These are phyloP conservation scores for Misgurnus mizolepis DNA, from an alignment of 2,113 vertebrate genomes.

Conservation along the genomic window DNA sequence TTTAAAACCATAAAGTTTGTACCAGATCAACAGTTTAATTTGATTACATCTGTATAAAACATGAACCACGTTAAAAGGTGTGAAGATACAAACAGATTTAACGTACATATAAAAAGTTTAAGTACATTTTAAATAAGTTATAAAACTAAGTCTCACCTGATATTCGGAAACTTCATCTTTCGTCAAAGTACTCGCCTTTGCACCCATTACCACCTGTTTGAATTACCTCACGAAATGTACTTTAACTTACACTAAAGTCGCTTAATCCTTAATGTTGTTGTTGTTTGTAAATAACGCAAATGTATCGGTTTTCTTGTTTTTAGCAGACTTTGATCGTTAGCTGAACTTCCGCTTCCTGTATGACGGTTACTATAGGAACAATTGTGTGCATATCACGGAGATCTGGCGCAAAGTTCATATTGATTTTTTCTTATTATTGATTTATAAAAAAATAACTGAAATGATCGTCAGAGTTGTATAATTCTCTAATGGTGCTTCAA, in stretches of 20 bases:
- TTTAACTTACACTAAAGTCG: neutral
- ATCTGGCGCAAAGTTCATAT: neutral
- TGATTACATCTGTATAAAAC: neutral
- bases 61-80: neutral
- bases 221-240: neutral
- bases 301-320: conserved; percentile 17
- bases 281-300: neutral
- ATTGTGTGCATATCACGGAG: neutral
- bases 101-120: neutral
- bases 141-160: conserved; percentile 71
- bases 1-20: neutral
- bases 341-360: conserved; percentile 52
- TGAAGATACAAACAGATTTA: neutral
- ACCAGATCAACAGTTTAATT: neutral
- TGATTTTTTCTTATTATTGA: neutral
- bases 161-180: conserved; percentile 72
- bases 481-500: too few species aligned
- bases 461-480: too few species aligned
- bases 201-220: conserved; percentile 73
- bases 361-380: conserved; percentile 45
- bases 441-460: too few species aligned
- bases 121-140: too few species aligned
- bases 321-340: conserved; percentile 54
- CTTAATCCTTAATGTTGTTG: neutral
- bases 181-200: too few species aligned